Evolutionary conservation across 2,113 vertebrate species (phyloP), one percentile per base, ranked within the genome.

Genomic region (Amphilophus citrinellus): DNA sequence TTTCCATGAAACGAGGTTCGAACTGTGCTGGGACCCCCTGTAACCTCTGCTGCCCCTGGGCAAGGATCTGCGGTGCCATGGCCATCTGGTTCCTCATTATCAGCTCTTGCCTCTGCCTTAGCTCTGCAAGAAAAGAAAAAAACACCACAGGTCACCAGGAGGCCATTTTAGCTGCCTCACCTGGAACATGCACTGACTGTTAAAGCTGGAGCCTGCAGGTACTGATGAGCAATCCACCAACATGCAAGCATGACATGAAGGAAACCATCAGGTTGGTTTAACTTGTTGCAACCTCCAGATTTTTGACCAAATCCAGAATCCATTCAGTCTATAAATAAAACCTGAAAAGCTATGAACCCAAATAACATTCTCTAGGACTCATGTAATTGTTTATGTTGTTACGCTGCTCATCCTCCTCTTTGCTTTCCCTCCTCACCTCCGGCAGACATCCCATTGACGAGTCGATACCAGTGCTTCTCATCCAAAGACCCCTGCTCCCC

Each of bases 21-120:
- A 98, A 97, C 88, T 97, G 96, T 2, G 96, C 11, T 0, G 97
- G 95, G 56, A 97, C 93, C 0, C 96, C 92, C 68, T 97, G 97
- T 58, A 97, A 93, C 78, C 96, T 97, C 92, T 97, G 98, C 91
- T 97, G 97, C 3, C 94, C 94, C 62, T 97, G 85, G 9, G 95
- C 77, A 83, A 97, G 93, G 79, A 98, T 91, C 92, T 97, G 96
- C 10, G 97, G 97, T 61, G 97, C 97, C 89, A 97, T 95, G 65
- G 97, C 95, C 97, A 98, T 97, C 91, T 97, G 97, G 91, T 97
- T 98, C 91, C 97, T 96, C 97, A 97, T 97, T 17, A 97, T 93
- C 92, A 97, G 80, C 94, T 98, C 97, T 88, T 96, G 97, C 85
- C 97, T 95, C 94, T 97, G 97, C 77, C 97, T 95, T 61, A 98